Evolutionary conservation across 1,140 invertebrate species (phyloP).

Genomic region (Bombus soroeensis): DNA sequence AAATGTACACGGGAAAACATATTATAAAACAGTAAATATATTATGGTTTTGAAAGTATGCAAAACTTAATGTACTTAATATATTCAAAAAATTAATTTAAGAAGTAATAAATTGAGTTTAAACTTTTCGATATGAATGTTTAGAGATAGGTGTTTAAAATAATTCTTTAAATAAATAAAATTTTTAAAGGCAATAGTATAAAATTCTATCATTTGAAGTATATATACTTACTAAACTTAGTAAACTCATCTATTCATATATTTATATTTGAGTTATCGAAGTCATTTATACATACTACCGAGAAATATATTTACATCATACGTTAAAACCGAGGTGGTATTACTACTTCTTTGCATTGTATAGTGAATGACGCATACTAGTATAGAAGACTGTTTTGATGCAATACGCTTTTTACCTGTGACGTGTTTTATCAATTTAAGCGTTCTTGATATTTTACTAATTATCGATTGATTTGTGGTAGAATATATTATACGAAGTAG

Average conservation of each 20-base stretch:
- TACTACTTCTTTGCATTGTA: neutral
- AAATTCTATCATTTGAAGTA: neutral
- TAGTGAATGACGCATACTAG: conserved; percentile 6
- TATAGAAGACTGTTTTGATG: neutral
- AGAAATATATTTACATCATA: neutral
- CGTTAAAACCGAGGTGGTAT: neutral
- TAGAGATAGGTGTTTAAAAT: neutral
- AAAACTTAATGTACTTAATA: neutral
- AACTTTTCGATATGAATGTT: neutral
- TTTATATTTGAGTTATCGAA: neutral
- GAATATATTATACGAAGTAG: conserved; percentile 12
- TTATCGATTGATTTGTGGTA: neutral
- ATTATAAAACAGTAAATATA: neutral
- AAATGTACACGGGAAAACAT: neutral
- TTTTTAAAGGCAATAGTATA: neutral
- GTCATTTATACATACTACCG: neutral
- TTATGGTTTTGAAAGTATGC: neutral
- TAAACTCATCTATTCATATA: neutral
- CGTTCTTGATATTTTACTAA: conserved; percentile 17
- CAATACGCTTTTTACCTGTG: neutral
- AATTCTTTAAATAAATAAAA: neutral
- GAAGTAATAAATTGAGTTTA: neutral
- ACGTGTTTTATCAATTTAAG: neutral
- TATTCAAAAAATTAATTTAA: neutral
- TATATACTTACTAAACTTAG: neutral